phyloP scores from a whole-genome alignment of 2,888 invertebrate genomes.

The Heliothis peltigera region DNA sequence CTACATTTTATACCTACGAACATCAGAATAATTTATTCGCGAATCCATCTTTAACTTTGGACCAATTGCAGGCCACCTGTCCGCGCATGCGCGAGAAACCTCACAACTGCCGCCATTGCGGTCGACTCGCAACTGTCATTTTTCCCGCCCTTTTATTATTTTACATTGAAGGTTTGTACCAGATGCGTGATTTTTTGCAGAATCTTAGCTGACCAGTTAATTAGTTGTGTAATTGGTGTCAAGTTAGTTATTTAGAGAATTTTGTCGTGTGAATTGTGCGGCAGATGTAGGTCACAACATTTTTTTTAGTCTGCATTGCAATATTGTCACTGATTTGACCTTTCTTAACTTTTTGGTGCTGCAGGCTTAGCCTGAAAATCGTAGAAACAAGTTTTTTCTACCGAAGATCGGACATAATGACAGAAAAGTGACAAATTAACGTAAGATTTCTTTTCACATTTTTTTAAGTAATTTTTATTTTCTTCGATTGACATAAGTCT shows the following conservation, averaged over 20 bases:
- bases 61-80: slow-evolving; percentile 74
- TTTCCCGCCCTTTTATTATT: slow-evolving; percentile 74
- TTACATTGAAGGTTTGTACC: slow-evolving; percentile 67
- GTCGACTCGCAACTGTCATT: slow-evolving; percentile 84
- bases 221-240: slow-evolving; percentile 69
- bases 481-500: too few relatives aligned
- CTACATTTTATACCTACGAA: background rate
- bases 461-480: too few relatives aligned
- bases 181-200: slow-evolving; percentile 76
- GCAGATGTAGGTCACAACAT: slow-evolving; percentile 69
- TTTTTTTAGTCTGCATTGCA: too few relatives aligned
- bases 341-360: too few relatives aligned
- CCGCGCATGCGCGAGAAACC: slow-evolving; percentile 79
- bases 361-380: too few relatives aligned
- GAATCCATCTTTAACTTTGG: slow-evolving; percentile 29
- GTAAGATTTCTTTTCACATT: too few relatives aligned
- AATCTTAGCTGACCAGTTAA: slow-evolving; percentile 79
- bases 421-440: too few relatives aligned
- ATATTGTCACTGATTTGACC: too few relatives aligned
- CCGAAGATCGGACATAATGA: too few relatives aligned
- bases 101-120: slow-evolving; percentile 71
- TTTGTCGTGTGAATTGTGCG: slow-evolving; percentile 76
- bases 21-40: slow-evolving; percentile 32
- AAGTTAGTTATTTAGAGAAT: slow-evolving; percentile 64
- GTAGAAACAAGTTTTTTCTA: too few relatives aligned